A percentile compares a stretch with the other conserved stretches of the same genome.
phyloP scores from a whole-genome alignment of 2,797 vertebrate species.

The Takifugu rubripes region DNA sequence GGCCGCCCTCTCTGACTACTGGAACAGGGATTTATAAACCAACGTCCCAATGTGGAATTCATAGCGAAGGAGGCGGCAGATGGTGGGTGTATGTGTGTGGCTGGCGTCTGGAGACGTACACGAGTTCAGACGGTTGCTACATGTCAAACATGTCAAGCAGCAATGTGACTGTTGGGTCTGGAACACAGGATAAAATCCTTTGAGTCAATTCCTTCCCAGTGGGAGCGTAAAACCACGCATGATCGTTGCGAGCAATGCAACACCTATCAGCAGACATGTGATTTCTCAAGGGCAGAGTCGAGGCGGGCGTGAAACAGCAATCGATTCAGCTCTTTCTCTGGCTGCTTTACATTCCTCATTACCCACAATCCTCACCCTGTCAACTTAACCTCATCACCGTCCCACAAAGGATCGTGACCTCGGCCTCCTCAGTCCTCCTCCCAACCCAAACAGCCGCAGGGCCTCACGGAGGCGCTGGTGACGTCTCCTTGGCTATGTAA shows the following conservation, averaged over 20 bases:
- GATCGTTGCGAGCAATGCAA: too few relatives aligned
- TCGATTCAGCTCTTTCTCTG: slow-evolving; percentile 33
- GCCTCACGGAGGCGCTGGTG: slow-evolving; percentile 38
- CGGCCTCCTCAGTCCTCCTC: slow-evolving; percentile 27
- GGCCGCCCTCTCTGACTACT: slow-evolving; percentile 47
- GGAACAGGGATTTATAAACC: slow-evolving; percentile 57
- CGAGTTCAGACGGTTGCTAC: slow-evolving; percentile 35
- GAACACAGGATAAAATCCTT: slow-evolving; percentile 7
- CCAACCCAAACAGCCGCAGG: slow-evolving; percentile 45
- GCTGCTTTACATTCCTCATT: slow-evolving; percentile 35
- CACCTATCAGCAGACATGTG: neutral
- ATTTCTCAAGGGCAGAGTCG: slow-evolving; percentile 23
- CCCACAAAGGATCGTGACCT: slow-evolving; percentile 53
- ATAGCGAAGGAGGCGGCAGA: slow-evolving; percentile 43
- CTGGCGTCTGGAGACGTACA: slow-evolving; percentile 57
- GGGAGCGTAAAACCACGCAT: slow-evolving; percentile 1
- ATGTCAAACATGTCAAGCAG: slow-evolving; percentile 48
- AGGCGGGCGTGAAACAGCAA: slow-evolving; percentile 19
- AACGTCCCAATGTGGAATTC: slow-evolving; percentile 57
- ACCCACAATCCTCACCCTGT: slow-evolving; percentile 35
- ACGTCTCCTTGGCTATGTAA: slow-evolving; percentile 43
- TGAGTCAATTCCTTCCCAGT: neutral
- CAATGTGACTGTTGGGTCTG: slow-evolving; percentile 25
- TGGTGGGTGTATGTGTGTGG: slow-evolving; percentile 46
- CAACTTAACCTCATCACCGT: slow-evolving; percentile 64